phyloP scores from a whole-genome alignment of 2,113 vertebrate genomes.

The Potamarius usumacintae region DNA sequence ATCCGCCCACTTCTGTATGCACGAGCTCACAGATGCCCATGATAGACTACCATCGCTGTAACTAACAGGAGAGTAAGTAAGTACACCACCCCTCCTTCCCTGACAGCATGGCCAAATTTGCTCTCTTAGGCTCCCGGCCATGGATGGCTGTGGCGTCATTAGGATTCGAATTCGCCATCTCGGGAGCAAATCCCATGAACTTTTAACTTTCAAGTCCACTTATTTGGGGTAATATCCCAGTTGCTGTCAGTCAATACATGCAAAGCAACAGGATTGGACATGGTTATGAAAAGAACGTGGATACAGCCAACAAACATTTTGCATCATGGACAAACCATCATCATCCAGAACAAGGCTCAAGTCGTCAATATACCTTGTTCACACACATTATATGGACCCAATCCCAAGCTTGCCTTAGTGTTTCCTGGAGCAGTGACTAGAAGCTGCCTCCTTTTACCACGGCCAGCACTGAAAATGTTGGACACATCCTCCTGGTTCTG shows the following conservation, averaged over 20 bases:
- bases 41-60: too few species aligned
- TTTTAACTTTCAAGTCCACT: not conserved
- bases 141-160: too few species aligned
- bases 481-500: conserved; percentile 66
- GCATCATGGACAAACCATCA: not conserved
- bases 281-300: not conserved
- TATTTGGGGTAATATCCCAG: not conserved
- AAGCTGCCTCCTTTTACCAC: conserved; percentile 86
- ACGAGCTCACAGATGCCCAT: too few species aligned
- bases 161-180: too few species aligned
- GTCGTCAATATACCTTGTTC: not conserved
- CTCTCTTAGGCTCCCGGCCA: too few species aligned
- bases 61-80: too few species aligned
- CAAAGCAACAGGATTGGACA: not conserved
- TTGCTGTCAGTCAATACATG: not conserved
- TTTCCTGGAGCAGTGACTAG: conserved; percentile 88
- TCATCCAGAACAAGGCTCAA: not conserved
- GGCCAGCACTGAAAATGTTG: conserved; percentile 69
- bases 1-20: too few species aligned
- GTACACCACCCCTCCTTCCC: too few species aligned
- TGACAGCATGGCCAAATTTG: too few species aligned
- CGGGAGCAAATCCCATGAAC: not conserved
- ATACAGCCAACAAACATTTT: not conserved
- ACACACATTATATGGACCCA: not conserved
- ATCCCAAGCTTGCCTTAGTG: conserved; percentile 77